Evolutionary conservation across 2,888 invertebrate genomes (phyloP).

Genomic region (Xestia c-nigrum): DNA sequence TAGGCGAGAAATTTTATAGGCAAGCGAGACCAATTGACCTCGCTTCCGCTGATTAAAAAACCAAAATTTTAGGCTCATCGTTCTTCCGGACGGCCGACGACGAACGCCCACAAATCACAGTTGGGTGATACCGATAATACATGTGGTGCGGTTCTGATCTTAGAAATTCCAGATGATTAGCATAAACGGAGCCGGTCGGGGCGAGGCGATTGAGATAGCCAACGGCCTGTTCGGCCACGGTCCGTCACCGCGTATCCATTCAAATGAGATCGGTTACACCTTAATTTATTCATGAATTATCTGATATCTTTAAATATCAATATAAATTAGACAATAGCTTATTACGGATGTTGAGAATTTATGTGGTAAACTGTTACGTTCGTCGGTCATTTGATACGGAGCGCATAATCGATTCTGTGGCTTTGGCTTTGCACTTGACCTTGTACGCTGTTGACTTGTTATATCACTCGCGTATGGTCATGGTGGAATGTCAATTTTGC

Average conservation of each 20-base stretch:
- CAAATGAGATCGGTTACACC: slow-evolving; percentile 66
- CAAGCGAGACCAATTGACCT: slow-evolving; percentile 77
- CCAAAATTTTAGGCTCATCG: slow-evolving; percentile 73
- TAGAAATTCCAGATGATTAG: slow-evolving; percentile 80
- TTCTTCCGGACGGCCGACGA: slow-evolving; percentile 77
- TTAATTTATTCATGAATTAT: slow-evolving; percentile 69
- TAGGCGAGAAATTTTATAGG: slow-evolving; percentile 77
- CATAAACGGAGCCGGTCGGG: slow-evolving; percentile 79
- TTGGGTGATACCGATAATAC: slow-evolving; percentile 72
- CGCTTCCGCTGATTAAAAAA: slow-evolving; percentile 73
- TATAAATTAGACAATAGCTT: slow-evolving; percentile 61
- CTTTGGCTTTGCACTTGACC: slow-evolving; percentile 79
- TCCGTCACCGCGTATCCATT: slow-evolving; percentile 64
- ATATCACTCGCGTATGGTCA: slow-evolving; percentile 67
- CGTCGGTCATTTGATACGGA: slow-evolving; percentile 66
- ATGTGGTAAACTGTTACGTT: slow-evolving; percentile 61
- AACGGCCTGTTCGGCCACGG: slow-evolving; percentile 70
- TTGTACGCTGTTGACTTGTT: slow-evolving; percentile 71
- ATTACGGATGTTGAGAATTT: slow-evolving; percentile 59
- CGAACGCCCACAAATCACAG: slow-evolving; percentile 75
- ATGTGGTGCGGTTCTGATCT: slow-evolving; percentile 71
- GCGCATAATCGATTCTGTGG: slow-evolving; percentile 74
- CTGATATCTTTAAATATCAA: slow-evolving; percentile 59
- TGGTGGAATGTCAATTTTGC: slow-evolving; percentile 45
- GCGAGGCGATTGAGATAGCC: slow-evolving; percentile 75